Percentiles rank a stretch among this genome's conserved stretches.
Conservation (phyloP, 92 coral and sea anemone genomes). For the Galaxea fascicularis region DNA sequence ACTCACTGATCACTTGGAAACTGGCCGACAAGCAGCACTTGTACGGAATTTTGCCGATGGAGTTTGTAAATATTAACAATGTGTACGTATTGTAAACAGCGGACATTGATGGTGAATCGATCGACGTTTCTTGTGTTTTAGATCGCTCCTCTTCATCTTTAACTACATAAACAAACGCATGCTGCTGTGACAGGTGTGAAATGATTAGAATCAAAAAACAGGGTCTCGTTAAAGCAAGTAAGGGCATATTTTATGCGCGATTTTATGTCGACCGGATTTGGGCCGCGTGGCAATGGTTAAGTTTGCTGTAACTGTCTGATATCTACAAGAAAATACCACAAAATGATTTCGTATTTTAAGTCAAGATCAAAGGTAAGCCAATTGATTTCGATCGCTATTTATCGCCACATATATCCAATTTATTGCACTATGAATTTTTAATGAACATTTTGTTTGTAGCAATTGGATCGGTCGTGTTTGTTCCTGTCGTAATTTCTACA, state of each 20-base stretch:
- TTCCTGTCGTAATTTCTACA: not conserved
- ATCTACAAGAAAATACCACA: not conserved
- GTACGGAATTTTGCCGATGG: not conserved
- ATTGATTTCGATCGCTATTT: not conserved
- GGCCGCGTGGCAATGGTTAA: not conserved
- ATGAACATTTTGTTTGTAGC: not conserved
- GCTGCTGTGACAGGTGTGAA: not conserved
- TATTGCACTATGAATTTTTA: not conserved
- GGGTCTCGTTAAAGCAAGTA: conserved; percentile 5
- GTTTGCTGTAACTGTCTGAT: not conserved
- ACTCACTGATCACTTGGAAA: not conserved
- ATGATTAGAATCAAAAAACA: conserved; percentile 6
- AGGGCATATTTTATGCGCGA: conserved; percentile 9
- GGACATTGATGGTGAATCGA: not conserved
- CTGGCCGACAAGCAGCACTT: too few relatives aligned
- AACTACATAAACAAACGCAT: not conserved
- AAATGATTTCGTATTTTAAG: conserved; percentile 31
- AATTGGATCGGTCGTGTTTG: not conserved
- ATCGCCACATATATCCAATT: not conserved
- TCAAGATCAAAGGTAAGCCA: conserved; percentile 41
- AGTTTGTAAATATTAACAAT: not conserved
- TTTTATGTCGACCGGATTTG: not conserved
- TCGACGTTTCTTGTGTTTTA: not conserved
- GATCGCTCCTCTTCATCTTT: not conserved
- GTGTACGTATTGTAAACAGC: not conserved